phyloP scores from a whole-genome alignment of 1,140 invertebrate species.

The Lethrus apterus region DNA sequence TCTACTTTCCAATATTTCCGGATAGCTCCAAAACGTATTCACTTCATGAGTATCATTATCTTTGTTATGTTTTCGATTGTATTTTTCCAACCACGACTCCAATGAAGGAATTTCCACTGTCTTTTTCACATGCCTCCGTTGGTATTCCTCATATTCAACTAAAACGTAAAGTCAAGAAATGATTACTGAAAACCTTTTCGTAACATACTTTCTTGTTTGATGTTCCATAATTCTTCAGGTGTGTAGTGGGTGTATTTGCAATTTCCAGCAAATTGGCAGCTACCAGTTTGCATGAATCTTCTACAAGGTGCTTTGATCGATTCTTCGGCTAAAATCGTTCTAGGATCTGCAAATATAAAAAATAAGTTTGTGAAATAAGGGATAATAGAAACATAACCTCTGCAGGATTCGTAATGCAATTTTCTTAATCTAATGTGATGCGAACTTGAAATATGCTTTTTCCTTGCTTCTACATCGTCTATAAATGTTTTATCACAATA shows the following conservation, averaged over 20 bases:
- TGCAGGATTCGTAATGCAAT: conserved; percentile 54
- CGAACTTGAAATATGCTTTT: conserved; percentile 56
- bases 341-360: conserved; percentile 44
- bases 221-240: conserved; percentile 46
- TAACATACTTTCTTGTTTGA: conserved; percentile 48
- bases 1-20: conserved; percentile 43
- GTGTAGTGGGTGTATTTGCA: conserved; percentile 60
- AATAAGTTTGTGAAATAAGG: neutral
- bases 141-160: conserved; percentile 36
- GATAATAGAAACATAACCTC: too few species aligned
- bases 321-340: conserved; percentile 53
- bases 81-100: conserved; percentile 43
- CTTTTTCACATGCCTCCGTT: conserved; percentile 20
- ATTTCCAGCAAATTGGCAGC: conserved; percentile 52
- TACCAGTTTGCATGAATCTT: conserved; percentile 46
- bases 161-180: conserved; percentile 7
- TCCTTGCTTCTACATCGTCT: conserved; percentile 50
- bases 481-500: conserved; percentile 63
- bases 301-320: conserved; percentile 50
- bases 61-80: conserved; percentile 38
- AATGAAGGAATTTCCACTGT: conserved; percentile 38
- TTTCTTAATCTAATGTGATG: conserved; percentile 52
- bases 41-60: conserved; percentile 39
- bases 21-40: conserved; percentile 46
- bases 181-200: neutral